Evolutionary conservation across 2,797 vertebrate genomes (phyloP).

Genomic region (Spinus pinus): DNA sequence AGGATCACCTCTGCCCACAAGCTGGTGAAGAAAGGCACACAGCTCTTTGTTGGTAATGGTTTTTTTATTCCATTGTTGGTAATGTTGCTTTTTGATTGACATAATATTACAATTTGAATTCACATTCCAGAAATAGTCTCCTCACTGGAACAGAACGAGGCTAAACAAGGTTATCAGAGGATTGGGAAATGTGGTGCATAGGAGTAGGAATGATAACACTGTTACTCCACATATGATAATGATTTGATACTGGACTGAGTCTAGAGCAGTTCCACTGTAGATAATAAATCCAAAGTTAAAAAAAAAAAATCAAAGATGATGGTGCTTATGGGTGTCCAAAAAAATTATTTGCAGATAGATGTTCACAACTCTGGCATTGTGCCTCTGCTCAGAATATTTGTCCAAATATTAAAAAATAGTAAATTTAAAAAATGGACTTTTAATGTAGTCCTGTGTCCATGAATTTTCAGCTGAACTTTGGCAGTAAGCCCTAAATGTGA

Average conservation of each 20-base stretch:
- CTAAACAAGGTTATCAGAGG: neutral
- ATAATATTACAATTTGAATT: neutral
- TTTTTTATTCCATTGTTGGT: neutral
- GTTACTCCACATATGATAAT: neutral
- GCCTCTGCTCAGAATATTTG: neutral
- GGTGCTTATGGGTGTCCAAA: neutral
- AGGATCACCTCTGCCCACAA: neutral
- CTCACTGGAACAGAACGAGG: neutral
- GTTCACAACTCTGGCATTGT: neutral
- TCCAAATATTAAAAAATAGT: slow-evolving; percentile 3
- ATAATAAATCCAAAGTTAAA: neutral
- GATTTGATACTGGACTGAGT: slow-evolving; percentile 7
- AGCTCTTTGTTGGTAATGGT: neutral
- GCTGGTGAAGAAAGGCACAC: neutral
- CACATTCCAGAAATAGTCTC: neutral
- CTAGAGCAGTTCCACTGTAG: neutral
- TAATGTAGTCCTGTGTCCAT: neutral
- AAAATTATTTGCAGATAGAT: neutral
- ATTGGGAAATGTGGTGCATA: neutral
- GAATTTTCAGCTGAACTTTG: slow-evolving; percentile 23
- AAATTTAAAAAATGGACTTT: slow-evolving; percentile 16
- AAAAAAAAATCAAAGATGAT: neutral
- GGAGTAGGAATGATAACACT: neutral
- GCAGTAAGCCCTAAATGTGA: neutral
- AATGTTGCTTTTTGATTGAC: neutral